These are phyloP conservation scores for Drosophila putrida DNA, from an alignment of 2,888 invertebrate genomes.

Conservation along the genomic window DNA sequence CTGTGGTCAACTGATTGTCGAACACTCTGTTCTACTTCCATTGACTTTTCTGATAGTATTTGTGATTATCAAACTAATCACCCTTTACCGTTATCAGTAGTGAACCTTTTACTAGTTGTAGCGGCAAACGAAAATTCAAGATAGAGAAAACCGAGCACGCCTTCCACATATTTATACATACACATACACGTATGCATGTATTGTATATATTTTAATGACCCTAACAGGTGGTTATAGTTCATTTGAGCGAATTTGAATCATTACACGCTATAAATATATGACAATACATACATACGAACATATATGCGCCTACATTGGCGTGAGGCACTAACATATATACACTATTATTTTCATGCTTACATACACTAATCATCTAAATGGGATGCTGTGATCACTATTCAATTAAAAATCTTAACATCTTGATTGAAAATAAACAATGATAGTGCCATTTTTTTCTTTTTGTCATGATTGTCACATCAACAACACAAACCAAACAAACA, in stretches of 20 bases:
- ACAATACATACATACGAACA: background rate
- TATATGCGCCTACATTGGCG: background rate
- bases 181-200: background rate
- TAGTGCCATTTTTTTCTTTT: background rate
- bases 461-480: background rate
- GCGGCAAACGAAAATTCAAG: conserved; percentile 12
- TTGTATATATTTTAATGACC: conserved; percentile 26
- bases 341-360: background rate
- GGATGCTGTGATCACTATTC: background rate
- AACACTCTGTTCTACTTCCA: conserved; percentile 20
- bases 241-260: conserved; percentile 23
- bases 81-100: conserved; percentile 49
- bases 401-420: background rate
- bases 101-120: conserved; percentile 4
- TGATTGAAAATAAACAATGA: background rate
- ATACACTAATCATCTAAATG: background rate
- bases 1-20: conserved; percentile 42
- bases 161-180: conserved; percentile 36
- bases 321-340: background rate
- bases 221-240: conserved; percentile 43
- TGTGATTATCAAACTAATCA: conserved; percentile 41
- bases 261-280: conserved; percentile 34
- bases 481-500: conserved; percentile 3
- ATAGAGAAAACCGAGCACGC: conserved; percentile 26
- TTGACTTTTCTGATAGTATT: conserved; percentile 19